Base-by-base conservation (phyloP, 2,888 invertebrate genomes). In the Ceraclea dissimilis region DNA sequence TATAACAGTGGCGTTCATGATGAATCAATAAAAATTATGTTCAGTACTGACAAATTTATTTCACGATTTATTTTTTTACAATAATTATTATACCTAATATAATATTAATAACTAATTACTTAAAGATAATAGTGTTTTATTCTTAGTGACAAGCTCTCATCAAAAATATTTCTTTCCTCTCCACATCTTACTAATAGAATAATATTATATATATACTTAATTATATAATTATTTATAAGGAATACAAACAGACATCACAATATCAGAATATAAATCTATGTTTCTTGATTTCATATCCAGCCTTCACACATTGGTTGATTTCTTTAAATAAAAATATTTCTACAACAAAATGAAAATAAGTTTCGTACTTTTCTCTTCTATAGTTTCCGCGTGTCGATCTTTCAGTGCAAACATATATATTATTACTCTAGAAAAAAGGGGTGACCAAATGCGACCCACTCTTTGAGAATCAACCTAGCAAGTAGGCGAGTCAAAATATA, bases 101-200 rank as follows among this genome's bases (percentile, higher is more conserved):
- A 8, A 39, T 39, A 8, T 8, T 39, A 39, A 39, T 39, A 39
- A 13, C 13, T 39, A 39, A n/a, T 39, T n/a, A n/a, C 39, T 39
- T 39, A 39, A 39, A 4, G 10, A 26, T 26, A 6, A 26, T 26
- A 26, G 26, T 26, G 26, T 26, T 26, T 26, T 26, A 26, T 26
- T 13, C 49, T 51, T 54, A 48, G 34, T 54, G 54, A 61, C 57
- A 61, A 61, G 61, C 61, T 61, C 61, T 57, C 55, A 26, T 59
- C 57, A 61, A 61, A 61, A 61, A 59, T 53, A 53, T 53, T 17
- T 16, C 6, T 19, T 43, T 52, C 33, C 16, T 47, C 18, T 47
- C 11, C 13, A 39, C 13, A 39, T 8, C 46, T 46, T 8, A 18
- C 4, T 43, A 43, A 43, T 43, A 43, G 16, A 43, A 11, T 47